Evolutionary conservation across 23 tunicate genomes (phyloP), one percentile per base, ranked within the genome.

Genomic region (Ascidia mentula): DNA sequence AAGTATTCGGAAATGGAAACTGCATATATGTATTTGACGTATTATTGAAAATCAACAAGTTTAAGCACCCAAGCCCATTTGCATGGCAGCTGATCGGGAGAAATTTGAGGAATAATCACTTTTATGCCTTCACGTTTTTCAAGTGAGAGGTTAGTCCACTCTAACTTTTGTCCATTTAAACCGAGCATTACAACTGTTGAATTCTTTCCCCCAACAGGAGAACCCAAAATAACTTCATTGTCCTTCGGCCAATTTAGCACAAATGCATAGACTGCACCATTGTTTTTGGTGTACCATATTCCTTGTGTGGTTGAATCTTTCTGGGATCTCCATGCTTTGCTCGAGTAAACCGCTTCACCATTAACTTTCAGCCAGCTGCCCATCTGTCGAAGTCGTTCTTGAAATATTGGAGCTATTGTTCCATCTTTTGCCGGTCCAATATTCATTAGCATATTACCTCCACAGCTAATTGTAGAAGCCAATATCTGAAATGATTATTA

Each of bases 41-140:
- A 37, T 80, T 71, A 86, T n/a, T 73, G 6, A 33, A 86, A 86
- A 31, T 45, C 36, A 12, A 30, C 70, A 40, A 93, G 70, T 40
- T 84, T 93, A 38, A 93, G 59, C 26, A 93, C 98, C 98, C 98
- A 93, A 37, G 91, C 87, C 98, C 98, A 93, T 80, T 88, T 73
- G 45, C 84, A 86, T 45, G 90, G 90, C 46, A 88, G 38, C 42
- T 88, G 53, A 17, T 40, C 40, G 2, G 60, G 42, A 15, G 71
- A 39, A 3, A 82, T 5, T 0, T 76, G 65, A 7, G 93, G 93
- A 39, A 88, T 34, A 20, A 45, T 28, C 36, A 88, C 40, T 20
- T 74, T 73, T 6, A 88, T 7, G 6, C 70, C 83, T 60, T 82
- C 38, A 12, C 46, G 36, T 20, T 28, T 36, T 34, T 15, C 33